These are phyloP conservation scores for Ctenodactylus gundi DNA, from an alignment of 2,113 vertebrate genomes.

Conservation along the genomic window DNA sequence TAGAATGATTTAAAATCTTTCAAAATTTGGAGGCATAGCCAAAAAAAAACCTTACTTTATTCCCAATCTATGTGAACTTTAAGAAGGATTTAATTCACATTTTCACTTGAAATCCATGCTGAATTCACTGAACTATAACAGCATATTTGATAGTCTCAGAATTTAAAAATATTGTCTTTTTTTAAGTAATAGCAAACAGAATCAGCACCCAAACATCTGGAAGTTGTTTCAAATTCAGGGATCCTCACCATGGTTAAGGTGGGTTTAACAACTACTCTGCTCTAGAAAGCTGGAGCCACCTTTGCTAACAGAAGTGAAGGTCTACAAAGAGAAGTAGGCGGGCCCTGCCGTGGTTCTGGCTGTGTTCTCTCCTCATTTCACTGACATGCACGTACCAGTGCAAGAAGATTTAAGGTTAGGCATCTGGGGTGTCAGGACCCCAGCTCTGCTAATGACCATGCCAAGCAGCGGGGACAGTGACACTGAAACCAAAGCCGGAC, in stretches of 20 bases:
- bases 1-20: slow-evolving; percentile 28
- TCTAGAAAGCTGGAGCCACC: neutral
- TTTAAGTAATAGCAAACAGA: neutral
- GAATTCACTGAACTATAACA: slow-evolving; percentile 41
- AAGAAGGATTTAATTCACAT: slow-evolving; percentile 20
- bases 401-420: neutral
- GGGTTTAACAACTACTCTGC: neutral
- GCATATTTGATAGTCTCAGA: neutral
- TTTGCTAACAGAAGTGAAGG: neutral
- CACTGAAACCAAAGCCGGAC: neutral
- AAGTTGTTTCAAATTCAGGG: neutral
- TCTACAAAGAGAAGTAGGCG: neutral
- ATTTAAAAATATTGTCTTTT: slow-evolving; percentile 34
- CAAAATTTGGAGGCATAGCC: neutral
- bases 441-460: neutral
- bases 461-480: neutral
- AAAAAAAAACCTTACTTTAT: slow-evolving; percentile 17
- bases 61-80: neutral
- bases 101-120: slow-evolving; percentile 24
- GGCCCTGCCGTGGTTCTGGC: neutral
- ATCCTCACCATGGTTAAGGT: neutral
- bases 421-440: neutral
- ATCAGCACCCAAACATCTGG: neutral
- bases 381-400: neutral
- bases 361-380: neutral